phyloP scores from a whole-genome alignment of 2,797 vertebrate species.

The Vultur gryphus region DNA sequence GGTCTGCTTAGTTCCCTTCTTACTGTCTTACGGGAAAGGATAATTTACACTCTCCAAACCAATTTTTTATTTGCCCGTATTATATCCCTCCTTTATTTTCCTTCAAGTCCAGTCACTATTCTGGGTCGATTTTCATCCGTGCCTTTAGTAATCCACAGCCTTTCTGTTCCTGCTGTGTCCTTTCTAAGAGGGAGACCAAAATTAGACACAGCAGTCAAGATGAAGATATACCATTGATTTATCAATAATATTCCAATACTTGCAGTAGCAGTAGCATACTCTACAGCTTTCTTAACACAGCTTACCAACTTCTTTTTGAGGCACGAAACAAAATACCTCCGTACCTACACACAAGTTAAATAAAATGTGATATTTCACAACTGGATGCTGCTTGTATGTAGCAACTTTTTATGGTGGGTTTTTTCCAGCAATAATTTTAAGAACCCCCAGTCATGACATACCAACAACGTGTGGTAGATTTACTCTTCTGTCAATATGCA shows the following conservation, averaged over 20 bases:
- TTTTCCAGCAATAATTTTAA: background rate
- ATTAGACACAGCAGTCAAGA: background rate
- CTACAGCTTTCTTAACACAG: background rate
- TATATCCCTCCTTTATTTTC: background rate
- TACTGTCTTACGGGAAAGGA: background rate
- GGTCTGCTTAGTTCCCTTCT: background rate
- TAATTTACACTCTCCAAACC: background rate
- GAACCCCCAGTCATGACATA: background rate
- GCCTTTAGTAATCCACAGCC: background rate
- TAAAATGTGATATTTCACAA: background rate
- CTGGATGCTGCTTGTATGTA: background rate
- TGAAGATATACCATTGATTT: background rate
- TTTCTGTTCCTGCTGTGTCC: background rate
- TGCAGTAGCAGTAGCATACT: background rate
- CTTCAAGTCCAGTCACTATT: background rate
- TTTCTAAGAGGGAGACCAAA: background rate
- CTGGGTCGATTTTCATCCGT: background rate
- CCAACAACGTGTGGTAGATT: fast-evolving
- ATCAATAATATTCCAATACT: background rate
- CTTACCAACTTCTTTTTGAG: background rate
- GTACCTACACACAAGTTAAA: background rate
- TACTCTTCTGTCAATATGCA: background rate
- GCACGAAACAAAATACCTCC: background rate
- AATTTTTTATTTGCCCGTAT: background rate
- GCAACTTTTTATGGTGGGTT: background rate